Base-by-base conservation (phyloP, 2,113 vertebrate species). In the Hystrix cristata region DNA sequence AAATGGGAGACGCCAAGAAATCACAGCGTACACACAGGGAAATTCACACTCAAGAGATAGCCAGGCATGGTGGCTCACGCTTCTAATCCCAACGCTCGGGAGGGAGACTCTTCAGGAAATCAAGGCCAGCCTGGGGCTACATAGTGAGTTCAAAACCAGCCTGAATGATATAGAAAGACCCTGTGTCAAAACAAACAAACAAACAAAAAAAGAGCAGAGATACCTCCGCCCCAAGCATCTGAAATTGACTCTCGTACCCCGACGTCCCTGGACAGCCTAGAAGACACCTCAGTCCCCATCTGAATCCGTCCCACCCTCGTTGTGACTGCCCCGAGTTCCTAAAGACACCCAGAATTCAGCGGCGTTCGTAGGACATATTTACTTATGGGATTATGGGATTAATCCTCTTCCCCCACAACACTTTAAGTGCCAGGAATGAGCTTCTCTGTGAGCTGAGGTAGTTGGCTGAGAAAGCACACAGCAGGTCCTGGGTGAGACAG, bases 331-430 rank as follows among this genome's bases (percentile, higher is more conserved):
- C 69, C 81, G 69, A 65, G 95, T 71, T 90, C 95, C 95, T 81
- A n/a, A 64, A 83, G 90, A 92, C 80, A 92, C 29, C 69, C 87
- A 65, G 53, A 78, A 65, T 3, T 95, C 71, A 55, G 53, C n/a
- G 15, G 38, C 15, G 38, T 87, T 83, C 87, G 53, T 76, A 92
- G 85, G 69, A 93, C 46, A 16, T 97, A 95, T 96, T 97, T 97
- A 95, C 93, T 96, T 92, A 97, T 25, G 83, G 92, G 96, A 97
- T 97, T 97, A 97, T 23, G 69, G 7, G 90, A 95, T 97, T 90
- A 97, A 95, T 84, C 53, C 55, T 94, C 92, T 95, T 96, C 64
- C 90, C 59, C 76, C 84, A 96, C 84, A 95, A 46, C 59, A 87
- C 38, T 3, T 0, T 57, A 84, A 87, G 80, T 65, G 92, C 92